Percentiles rank a stretch among this genome's conserved stretches.
Conservation (phyloP, 2,888 invertebrate species). For the Aplocera efformata region DNA sequence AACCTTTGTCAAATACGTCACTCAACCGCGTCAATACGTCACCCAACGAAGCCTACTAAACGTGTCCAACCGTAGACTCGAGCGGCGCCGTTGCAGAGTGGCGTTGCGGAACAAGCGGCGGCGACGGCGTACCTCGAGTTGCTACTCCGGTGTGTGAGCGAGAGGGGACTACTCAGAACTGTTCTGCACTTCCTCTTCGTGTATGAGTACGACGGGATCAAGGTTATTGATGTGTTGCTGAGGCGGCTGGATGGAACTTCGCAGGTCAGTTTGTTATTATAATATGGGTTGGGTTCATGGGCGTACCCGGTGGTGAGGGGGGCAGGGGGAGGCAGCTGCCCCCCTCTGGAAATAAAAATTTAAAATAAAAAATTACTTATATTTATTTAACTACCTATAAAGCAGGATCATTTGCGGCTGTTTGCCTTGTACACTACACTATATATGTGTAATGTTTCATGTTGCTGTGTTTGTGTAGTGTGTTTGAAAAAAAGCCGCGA, state of each 20-base stretch:
- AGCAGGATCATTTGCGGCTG: too few species aligned
- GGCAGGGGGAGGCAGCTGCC: too few species aligned
- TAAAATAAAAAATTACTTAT: too few species aligned
- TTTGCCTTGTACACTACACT: too few species aligned
- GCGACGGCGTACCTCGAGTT: slow-evolving; percentile 96
- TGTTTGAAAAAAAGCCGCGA: too few species aligned
- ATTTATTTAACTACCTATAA: too few species aligned
- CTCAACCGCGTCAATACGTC: slow-evolving; percentile 33
- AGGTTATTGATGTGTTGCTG: slow-evolving; percentile 90
- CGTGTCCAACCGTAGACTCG: slow-evolving; percentile 60
- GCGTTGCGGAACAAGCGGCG: slow-evolving; percentile 92
- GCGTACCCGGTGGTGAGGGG: too few species aligned
- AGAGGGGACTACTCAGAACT: slow-evolving; percentile 89
- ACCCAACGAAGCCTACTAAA: slow-evolving; percentile 56
- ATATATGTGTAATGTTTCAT: too few species aligned
- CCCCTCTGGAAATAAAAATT: too few species aligned
- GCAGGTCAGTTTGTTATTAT: slow-evolving; percentile 84
- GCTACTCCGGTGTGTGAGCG: slow-evolving; percentile 91
- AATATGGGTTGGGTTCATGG: too few species aligned
- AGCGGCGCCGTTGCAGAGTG: slow-evolving; percentile 85
- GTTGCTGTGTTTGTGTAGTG: too few species aligned
- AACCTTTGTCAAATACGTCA: not conserved
- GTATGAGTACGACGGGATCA: slow-evolving; percentile 90
- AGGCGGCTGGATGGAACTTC: slow-evolving; percentile 87
- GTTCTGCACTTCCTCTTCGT: slow-evolving; percentile 92